Percentiles rank a stretch among this genome's conserved stretches.
Evolutionary conservation across 2,888 invertebrate genomes (phyloP).

Genomic region (Didymodactylos carnosus): DNA sequence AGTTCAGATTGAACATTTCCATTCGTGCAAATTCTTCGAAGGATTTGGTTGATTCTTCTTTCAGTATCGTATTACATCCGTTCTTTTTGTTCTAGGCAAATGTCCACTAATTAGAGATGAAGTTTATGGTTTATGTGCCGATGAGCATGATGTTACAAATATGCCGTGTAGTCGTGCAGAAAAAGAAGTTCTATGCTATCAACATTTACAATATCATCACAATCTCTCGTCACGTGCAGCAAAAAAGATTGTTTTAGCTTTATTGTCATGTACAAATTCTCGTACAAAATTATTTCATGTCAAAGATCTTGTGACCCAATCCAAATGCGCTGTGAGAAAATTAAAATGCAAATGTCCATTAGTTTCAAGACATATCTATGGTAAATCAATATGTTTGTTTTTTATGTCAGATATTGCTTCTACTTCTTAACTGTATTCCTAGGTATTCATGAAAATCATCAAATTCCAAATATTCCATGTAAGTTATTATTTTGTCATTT

Average conservation of each 20-base stretch:
- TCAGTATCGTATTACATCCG: no score
- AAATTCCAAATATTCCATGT: background rate
- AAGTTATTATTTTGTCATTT: no score
- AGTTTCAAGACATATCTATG: background rate
- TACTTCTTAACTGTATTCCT: background rate
- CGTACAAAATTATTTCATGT: background rate
- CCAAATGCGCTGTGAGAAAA: background rate
- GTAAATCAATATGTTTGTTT: background rate
- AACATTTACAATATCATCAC: background rate
- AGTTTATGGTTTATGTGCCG: background rate
- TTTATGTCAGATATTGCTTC: background rate
- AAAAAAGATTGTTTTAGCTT: background rate
- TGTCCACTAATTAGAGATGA: background rate
- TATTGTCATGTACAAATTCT: background rate
- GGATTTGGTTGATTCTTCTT: no score
- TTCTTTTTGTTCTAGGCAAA: background rate
- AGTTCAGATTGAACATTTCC: no score
- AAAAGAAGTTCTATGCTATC: background rate
- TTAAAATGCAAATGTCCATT: background rate
- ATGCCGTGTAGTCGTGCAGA: background rate
- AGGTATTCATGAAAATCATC: background rate
- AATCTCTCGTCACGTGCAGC: background rate
- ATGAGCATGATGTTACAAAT: background rate
- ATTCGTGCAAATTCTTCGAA: no score
- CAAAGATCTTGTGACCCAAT: background rate